Percentiles rank a stretch among this genome's conserved stretches.
These are phyloP conservation scores for Pseudorhombus dupliciocellatus DNA, from an alignment of 2,113 vertebrate species.

Conservation along the genomic window DNA sequence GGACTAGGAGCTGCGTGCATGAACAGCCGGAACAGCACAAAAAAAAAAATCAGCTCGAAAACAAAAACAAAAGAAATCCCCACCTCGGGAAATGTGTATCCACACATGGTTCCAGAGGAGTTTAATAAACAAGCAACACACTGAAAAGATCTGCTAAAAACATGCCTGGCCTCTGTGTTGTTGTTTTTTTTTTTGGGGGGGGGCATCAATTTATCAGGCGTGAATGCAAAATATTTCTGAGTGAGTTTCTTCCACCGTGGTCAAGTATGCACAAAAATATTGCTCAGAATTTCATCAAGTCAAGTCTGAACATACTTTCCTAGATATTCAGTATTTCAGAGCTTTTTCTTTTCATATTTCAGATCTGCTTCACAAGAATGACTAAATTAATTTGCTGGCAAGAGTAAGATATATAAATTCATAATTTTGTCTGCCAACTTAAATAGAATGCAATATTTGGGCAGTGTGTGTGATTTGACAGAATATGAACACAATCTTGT, in stretches of 20 bases:
- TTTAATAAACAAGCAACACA: constrained; percentile 7
- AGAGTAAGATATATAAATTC: neutral
- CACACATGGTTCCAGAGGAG: neutral
- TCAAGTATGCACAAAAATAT: constrained; percentile 21
- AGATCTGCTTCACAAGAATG: neutral
- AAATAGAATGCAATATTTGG: neutral
- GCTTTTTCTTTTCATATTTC: constrained; percentile 14
- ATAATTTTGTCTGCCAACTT: neutral
- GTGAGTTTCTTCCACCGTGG: constrained; percentile 5
- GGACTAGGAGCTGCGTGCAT: constrained; percentile 1
- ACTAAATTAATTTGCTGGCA: too few relatives aligned
- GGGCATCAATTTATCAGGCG: neutral
- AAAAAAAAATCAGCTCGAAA: constrained; percentile 9
- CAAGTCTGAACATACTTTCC: constrained; percentile 14
- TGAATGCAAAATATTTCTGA: constrained; percentile 12
- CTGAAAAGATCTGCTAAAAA: constrained; percentile 4
- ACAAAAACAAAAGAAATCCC: neutral
- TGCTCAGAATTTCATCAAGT: constrained; percentile 45
- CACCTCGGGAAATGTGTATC: neutral
- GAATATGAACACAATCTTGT: constrained; percentile 18
- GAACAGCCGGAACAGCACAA: constrained; percentile 2
- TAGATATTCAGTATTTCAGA: constrained; percentile 9
- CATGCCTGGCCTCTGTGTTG: constrained; percentile 8
- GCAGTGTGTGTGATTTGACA: constrained; percentile 2
- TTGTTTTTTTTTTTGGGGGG: too few relatives aligned